These are phyloP conservation scores for Cheirogaleus medius DNA, from an alignment of 2,113 vertebrate genomes.

Conservation along the genomic window DNA sequence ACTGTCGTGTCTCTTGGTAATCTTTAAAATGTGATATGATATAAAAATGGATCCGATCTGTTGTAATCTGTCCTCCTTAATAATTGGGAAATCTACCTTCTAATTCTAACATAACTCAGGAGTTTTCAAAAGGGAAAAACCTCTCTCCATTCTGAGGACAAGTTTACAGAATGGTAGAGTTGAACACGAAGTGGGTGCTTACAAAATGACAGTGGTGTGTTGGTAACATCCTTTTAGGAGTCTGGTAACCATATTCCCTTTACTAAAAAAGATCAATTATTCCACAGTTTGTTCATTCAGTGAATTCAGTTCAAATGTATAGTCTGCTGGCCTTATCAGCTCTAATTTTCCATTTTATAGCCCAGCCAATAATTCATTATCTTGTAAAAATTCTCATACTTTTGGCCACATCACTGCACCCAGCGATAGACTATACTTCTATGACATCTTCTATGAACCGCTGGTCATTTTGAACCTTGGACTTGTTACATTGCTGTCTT, in stretches of 20 bases:
- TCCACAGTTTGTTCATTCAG: background rate
- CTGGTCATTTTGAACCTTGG: background rate
- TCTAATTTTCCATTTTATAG: conserved; percentile 20
- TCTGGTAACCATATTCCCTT: background rate
- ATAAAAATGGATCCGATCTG: background rate
- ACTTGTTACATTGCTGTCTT: background rate
- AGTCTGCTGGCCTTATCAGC: background rate
- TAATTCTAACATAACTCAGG: background rate
- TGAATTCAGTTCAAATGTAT: background rate
- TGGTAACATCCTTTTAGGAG: background rate
- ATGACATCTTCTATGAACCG: background rate
- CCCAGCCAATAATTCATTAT: conserved; percentile 29
- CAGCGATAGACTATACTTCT: background rate
- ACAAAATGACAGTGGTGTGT: background rate
- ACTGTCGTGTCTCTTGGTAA: background rate
- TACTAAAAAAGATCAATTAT: background rate
- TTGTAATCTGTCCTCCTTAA: background rate
- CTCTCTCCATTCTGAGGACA: background rate
- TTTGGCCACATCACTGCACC: background rate
- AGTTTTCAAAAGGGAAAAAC: background rate
- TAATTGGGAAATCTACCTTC: background rate
- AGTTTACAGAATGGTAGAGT: background rate
- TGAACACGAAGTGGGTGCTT: background rate
- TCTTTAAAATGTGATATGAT: background rate
- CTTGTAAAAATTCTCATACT: background rate